Evolutionary conservation across 2,888 invertebrate genomes (phyloP).

Genomic region (Nomada ruficornis): DNA sequence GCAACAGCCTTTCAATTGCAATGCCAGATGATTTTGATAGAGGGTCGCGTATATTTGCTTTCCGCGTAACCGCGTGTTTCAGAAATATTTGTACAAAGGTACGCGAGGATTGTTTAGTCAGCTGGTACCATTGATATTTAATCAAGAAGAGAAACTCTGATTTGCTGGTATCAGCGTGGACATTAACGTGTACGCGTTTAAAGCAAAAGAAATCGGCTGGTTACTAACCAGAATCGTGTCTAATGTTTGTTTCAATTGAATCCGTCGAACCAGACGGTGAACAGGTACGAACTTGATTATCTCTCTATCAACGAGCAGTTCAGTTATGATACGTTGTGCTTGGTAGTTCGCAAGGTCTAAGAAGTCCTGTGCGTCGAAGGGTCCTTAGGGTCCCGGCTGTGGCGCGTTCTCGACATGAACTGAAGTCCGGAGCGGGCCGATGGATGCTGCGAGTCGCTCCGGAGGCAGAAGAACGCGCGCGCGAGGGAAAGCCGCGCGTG

Average conservation of each 20-base stretch:
- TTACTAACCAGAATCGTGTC: not conserved
- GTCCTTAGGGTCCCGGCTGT: slow-evolving; percentile 75
- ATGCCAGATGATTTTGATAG: slow-evolving; percentile 2
- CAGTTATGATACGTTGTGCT: not conserved
- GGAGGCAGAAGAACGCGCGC: slow-evolving; percentile 75
- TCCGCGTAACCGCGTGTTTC: not conserved
- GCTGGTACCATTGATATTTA: not conserved
- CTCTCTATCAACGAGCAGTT: not conserved
- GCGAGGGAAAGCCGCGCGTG: slow-evolving; percentile 71
- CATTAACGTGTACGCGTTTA: too few species aligned
- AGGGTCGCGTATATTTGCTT: not conserved
- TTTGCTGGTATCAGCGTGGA: not conserved
- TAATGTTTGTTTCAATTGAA: not conserved
- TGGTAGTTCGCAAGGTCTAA: slow-evolving; percentile 62
- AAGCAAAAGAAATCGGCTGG: not conserved
- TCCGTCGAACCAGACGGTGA: not conserved
- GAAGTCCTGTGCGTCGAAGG: slow-evolving; percentile 60
- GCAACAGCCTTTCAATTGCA: slow-evolving; percentile 2
- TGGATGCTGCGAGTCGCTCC: slow-evolving; percentile 80
- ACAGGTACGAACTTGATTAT: not conserved
- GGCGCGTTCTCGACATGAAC: slow-evolving; percentile 83
- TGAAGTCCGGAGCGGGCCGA: slow-evolving; percentile 79
- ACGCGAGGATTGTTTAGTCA: not conserved
- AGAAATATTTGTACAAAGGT: not conserved
- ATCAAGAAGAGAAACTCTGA: not conserved